Evolutionary conservation across 1,140 invertebrate genomes (phyloP), one percentile per base, ranked within the genome.

Genomic region (Panagrolaimus sp.): DNA sequence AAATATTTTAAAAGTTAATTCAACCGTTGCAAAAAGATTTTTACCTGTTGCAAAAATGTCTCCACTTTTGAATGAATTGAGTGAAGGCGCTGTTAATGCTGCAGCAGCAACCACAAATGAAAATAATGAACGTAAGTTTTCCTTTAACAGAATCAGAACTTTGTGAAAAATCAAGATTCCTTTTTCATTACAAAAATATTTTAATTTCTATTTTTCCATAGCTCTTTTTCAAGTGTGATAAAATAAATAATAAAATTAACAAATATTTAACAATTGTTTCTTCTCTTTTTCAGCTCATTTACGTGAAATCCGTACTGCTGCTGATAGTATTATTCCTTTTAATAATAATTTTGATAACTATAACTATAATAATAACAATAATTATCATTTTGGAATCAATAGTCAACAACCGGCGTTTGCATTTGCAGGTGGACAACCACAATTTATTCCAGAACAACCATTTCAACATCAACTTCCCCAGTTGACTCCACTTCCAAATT

Each of bases 41-140:
- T 31, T 67, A 14, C 66, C 66, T 14, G 46, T 57, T n/a, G 66
- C 66, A 13, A 57, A 67, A 38, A 67, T 57, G 66, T 67, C 66
- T 20, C 66, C 66, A 2, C 46, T 67, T 2, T 45, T 67, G 13
- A 57, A 48, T 44, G 47, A 67, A 31, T n/a, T 67, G 48, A 57
- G 66, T 25, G 42, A 38, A 46, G 27, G 23, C 8, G 14, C 20
- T 31, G 31, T 42, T 3, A 14, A 20, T 2, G 14, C 20, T 31
- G 31, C 23, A 0, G 27, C 66, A 9, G 8, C 27, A 14, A 27
- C 13, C 62, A 4, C 42, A 42, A 44, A 16, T 1, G 14, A 38
- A 44, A 38, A 14, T 44, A 65, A 43, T 65, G 42, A 16, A 44
- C 14, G 14, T 44, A 44, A 65, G 38, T n/a, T 44, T 44, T 31